Percentiles rank a stretch among this genome's conserved stretches.
Evolutionary conservation across 2,888 invertebrate species (phyloP).

Genomic region (Lottia scabra): DNA sequence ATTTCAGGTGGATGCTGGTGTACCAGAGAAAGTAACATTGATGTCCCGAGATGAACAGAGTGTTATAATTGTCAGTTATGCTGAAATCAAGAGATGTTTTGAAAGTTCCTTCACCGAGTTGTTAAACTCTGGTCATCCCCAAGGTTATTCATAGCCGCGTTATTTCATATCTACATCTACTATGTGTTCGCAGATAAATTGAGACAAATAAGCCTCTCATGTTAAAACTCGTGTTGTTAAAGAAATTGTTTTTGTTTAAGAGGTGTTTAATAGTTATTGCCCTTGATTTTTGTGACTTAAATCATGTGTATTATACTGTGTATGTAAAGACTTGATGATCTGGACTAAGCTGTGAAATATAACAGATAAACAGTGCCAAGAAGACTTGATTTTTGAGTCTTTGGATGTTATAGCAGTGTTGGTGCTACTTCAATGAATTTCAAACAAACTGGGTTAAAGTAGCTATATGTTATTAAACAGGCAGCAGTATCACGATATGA

Average conservation of each 20-base stretch:
- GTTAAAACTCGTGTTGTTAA: background rate
- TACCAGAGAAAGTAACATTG: constrained; percentile 81
- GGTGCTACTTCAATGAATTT: background rate
- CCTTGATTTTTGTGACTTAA: constrained; percentile 5
- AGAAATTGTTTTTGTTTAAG: constrained; percentile 2
- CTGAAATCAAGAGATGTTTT: constrained; percentile 94
- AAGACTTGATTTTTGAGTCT: constrained; percentile 1
- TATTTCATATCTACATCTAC: background rate
- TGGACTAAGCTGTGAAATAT: background rate
- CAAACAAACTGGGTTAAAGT: background rate
- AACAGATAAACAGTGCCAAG: background rate
- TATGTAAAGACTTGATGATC: constrained; percentile 4
- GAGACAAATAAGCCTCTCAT: no score
- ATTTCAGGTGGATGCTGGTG: constrained; percentile 71
- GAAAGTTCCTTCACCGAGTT: constrained; percentile 92
- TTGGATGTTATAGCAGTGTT: constrained; percentile 2
- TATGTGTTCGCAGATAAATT: no score
- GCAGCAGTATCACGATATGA: constrained; percentile 1
- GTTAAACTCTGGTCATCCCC: constrained; percentile 45
- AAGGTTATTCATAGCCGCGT: constrained; percentile 25
- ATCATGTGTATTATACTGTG: background rate
- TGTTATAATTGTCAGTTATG: constrained; percentile 93
- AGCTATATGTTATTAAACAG: background rate
- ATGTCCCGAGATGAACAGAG: constrained; percentile 97
- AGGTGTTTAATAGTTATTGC: background rate